A percentile compares a stretch with the other conserved stretches of the same genome.
Conservation (phyloP, 2,113 vertebrate genomes). For the Gallinago undulata region DNA sequence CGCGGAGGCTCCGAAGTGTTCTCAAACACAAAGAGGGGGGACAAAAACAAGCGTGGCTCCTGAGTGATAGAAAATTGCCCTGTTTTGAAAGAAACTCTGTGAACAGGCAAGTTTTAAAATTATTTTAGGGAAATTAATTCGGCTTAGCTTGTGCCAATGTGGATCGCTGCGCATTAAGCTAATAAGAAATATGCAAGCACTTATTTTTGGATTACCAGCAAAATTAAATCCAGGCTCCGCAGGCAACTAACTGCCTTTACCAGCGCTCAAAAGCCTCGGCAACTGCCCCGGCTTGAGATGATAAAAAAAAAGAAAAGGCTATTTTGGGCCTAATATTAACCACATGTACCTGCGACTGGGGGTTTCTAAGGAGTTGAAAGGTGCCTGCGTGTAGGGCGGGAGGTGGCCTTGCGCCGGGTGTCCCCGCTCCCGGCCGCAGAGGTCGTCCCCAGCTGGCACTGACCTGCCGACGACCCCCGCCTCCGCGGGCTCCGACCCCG, state of each 20-base stretch:
- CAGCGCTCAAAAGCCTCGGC: conserved; percentile 62
- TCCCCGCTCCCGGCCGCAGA: conserved; percentile 78
- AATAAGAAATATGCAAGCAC: conserved; percentile 90
- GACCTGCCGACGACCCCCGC: conserved; percentile 90
- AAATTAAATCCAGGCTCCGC: conserved; percentile 97
- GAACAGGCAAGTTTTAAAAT: conserved; percentile 65
- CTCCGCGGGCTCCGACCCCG: conserved; percentile 88
- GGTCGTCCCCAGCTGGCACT: conserved; percentile 90
- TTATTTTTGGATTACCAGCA: conserved; percentile 91
- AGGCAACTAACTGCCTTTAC: conserved; percentile 74
- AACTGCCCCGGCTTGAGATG: conserved; percentile 72
- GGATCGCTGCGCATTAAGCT: conserved; percentile 84
- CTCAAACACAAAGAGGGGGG: conserved; percentile 39
- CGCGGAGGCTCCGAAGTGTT: conserved; percentile 26
- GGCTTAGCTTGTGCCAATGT: conserved; percentile 71
- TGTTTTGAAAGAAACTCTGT: conserved; percentile 66
- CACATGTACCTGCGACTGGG: conserved; percentile 87
- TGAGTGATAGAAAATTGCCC: conserved; percentile 66
- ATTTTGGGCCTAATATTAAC: conserved; percentile 86
- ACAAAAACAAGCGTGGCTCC: conserved; percentile 66
- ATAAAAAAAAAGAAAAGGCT: conserved; percentile 47
- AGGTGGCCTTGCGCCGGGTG: conserved; percentile 72
- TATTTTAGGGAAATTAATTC: conserved; percentile 73
- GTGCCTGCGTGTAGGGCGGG: conserved; percentile 73
- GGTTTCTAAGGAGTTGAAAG: conserved; percentile 76